phyloP scores from a whole-genome alignment of 2,797 vertebrate species.

The Cuculus canorus region DNA sequence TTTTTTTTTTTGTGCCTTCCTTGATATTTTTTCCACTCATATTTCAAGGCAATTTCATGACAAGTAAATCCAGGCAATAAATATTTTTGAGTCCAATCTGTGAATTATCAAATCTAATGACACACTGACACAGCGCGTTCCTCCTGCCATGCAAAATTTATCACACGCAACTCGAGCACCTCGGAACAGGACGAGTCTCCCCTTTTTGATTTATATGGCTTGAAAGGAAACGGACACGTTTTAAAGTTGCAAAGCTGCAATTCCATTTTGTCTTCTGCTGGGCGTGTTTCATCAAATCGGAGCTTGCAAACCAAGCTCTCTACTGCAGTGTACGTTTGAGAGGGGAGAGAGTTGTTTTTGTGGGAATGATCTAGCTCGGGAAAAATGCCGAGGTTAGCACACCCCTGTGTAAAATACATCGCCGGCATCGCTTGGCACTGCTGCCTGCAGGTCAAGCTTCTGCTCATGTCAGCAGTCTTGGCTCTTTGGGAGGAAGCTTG shows the following conservation, averaged over 20 bases:
- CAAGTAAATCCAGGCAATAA: slow-evolving; percentile 69
- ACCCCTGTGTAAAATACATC: slow-evolving; percentile 49
- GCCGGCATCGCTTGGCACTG: slow-evolving; percentile 55
- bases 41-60: slow-evolving; percentile 59
- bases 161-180: background rate
- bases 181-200: background rate
- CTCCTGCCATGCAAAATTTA: slow-evolving; percentile 45
- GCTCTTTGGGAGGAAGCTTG: slow-evolving; percentile 43
- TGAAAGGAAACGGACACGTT: background rate
- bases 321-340: background rate
- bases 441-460: slow-evolving; percentile 50
- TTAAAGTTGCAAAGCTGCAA: background rate
- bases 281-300: slow-evolving; percentile 30
- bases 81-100: slow-evolving; percentile 60
- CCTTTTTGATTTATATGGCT: background rate
- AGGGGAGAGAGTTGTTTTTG: slow-evolving; percentile 37
- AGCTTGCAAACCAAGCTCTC: slow-evolving; percentile 33
- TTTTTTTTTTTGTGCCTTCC: slow-evolving; percentile 2
- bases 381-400: slow-evolving; percentile 65
- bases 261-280: slow-evolving; percentile 32
- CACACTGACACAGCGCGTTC: slow-evolving; percentile 36
- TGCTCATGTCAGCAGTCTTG: slow-evolving; percentile 55
- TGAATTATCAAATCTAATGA: slow-evolving; percentile 48
- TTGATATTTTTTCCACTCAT: slow-evolving; percentile 30
- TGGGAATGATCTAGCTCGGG: slow-evolving; percentile 44